A percentile compares a stretch with the other conserved stretches of the same genome.
These are phyloP conservation scores for Cyaniris semiargus DNA, from an alignment of 2,888 invertebrate species.

Conservation along the genomic window DNA sequence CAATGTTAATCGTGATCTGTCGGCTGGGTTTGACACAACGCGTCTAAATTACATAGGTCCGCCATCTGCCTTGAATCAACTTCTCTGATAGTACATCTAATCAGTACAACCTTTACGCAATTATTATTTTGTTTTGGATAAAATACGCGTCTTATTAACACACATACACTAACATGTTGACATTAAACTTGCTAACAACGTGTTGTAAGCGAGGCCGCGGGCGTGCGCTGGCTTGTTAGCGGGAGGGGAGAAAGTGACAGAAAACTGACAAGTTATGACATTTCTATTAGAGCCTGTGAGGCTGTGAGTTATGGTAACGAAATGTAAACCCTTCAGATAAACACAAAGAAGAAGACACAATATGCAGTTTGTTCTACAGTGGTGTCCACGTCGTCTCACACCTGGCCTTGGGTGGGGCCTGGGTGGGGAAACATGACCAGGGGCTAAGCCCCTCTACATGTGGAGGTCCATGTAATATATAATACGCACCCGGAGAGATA, in stretches of 20 bases:
- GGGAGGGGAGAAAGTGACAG: constrained; percentile 53
- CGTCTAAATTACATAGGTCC: too few species aligned
- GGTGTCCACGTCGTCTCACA: too few species aligned
- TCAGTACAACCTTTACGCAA: constrained; percentile 51
- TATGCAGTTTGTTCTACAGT: background rate
- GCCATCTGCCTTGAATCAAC: too few species aligned
- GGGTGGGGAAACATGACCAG: too few species aligned
- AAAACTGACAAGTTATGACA: constrained; percentile 50
- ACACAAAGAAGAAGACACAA: background rate
- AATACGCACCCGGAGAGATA: too few species aligned
- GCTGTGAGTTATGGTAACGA: background rate
- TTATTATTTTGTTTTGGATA: constrained; percentile 51
- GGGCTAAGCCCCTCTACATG: too few species aligned
- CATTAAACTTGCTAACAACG: constrained; percentile 50
- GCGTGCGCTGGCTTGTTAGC: constrained; percentile 43
- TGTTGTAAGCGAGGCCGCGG: constrained; percentile 42
- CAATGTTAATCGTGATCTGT: too few species aligned
- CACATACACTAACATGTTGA: constrained; percentile 46
- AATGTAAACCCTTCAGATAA: background rate
- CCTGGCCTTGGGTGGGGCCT: too few species aligned
- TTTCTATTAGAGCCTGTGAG: constrained; percentile 51
- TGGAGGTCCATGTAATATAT: too few species aligned
- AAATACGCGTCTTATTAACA: constrained; percentile 55
- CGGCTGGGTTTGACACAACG: too few species aligned
- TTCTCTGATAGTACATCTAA: constrained; percentile 32